These are phyloP conservation scores for Hozukius guyotensis DNA, from an alignment of 2,797 vertebrate genomes.

Conservation along the genomic window DNA sequence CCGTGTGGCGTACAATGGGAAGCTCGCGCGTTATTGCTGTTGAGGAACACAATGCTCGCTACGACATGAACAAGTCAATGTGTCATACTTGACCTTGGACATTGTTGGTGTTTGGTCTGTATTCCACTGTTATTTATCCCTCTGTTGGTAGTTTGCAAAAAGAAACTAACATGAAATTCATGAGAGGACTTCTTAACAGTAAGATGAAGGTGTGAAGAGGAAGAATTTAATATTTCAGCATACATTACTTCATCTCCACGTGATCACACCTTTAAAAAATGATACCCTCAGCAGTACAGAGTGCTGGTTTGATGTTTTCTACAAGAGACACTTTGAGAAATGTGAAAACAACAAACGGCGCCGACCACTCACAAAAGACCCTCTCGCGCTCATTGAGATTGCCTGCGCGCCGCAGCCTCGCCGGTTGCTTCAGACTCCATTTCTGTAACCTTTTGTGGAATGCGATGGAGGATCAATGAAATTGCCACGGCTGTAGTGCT, in stretches of 20 bases:
- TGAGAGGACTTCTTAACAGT: neutral
- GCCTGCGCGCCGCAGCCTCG: constrained; percentile 10
- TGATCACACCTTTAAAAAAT: neutral
- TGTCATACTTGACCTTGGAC: constrained; percentile 33
- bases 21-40: constrained; percentile 13
- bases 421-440: constrained; percentile 45
- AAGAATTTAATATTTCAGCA: neutral
- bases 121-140: neutral
- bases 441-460: constrained; percentile 76
- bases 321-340: constrained; percentile 19
- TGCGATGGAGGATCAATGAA: constrained; percentile 73
- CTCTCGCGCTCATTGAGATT: constrained; percentile 41
- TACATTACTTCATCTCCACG: neutral
- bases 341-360: constrained; percentile 30
- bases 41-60: constrained; percentile 26
- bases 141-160: neutral
- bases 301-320: constrained; percentile 16
- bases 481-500: constrained; percentile 65
- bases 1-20: constrained; percentile 7
- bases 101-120: neutral
- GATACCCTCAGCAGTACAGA: too few relatives aligned
- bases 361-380: constrained; percentile 8
- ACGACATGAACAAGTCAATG: neutral
- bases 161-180: neutral
- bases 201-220: neutral